Conservation (phyloP, 2,888 invertebrate genomes). For the Chymomyza caudatula region DNA sequence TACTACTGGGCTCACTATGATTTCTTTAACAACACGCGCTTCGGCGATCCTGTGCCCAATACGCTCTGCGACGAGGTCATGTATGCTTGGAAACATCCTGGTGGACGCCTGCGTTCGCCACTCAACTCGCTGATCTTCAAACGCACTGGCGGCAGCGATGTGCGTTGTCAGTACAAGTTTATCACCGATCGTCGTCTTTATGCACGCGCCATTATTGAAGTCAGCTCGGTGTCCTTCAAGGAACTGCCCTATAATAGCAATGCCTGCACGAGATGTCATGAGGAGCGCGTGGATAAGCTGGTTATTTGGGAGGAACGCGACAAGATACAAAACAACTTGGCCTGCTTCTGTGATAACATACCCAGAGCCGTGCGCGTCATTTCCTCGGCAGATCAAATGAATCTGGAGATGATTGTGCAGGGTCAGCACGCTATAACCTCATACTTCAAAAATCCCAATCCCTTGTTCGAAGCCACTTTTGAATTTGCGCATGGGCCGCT, state of each 20-base stretch:
- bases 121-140: constrained; percentile 93
- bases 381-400: constrained; percentile 88
- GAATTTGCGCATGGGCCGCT: constrained; percentile 94
- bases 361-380: constrained; percentile 84
- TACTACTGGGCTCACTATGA: constrained; percentile 97
- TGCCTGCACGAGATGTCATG: constrained; percentile 90
- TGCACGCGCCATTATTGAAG: constrained; percentile 88
- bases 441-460: constrained; percentile 91
- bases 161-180: constrained; percentile 90
- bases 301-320: constrained; percentile 88
- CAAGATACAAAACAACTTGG: constrained; percentile 83
- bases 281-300: constrained; percentile 90
- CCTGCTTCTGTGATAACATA: constrained; percentile 85
- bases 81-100: constrained; percentile 88
- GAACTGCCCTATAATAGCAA: constrained; percentile 88
- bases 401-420: constrained; percentile 89
- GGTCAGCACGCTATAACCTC: constrained; percentile 91
- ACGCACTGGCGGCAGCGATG: constrained; percentile 85
- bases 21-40: constrained; percentile 93
- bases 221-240: constrained; percentile 89
- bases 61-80: constrained; percentile 93
- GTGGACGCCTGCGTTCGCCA: constrained; percentile 88
- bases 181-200: constrained; percentile 89
- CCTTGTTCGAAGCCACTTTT: constrained; percentile 91
- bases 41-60: constrained; percentile 88